phyloP scores from a whole-genome alignment of 92 coral and sea anemone species.

The Palythoa grandiflora region DNA sequence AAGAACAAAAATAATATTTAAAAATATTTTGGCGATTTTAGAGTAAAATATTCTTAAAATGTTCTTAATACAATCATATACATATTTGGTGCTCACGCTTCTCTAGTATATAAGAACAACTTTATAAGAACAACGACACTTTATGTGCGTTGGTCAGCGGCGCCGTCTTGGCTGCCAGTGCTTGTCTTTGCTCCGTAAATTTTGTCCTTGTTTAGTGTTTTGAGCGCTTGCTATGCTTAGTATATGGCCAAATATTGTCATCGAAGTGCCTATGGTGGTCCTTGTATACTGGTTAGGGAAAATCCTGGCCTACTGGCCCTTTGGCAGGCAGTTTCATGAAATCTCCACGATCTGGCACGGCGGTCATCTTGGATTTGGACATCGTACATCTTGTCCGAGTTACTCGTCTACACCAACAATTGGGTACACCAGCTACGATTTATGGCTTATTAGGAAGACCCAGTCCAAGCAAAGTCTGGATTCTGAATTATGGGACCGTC shows the following conservation, averaged over 20 bases:
- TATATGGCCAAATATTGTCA: slow-evolving; percentile 30
- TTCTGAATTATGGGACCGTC: slow-evolving; percentile 33
- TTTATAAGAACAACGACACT: no score
- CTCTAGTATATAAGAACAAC: no score
- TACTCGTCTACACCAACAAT: slow-evolving; percentile 16
- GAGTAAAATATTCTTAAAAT: no score
- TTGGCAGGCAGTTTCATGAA: slow-evolving; percentile 15
- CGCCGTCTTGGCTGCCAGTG: slow-evolving; percentile 14
- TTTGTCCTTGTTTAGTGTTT: slow-evolving; percentile 16
- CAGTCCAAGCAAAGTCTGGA: slow-evolving; percentile 36
- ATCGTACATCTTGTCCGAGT: slow-evolving; percentile 21
- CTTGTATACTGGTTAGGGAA: slow-evolving; percentile 24
- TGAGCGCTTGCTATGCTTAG: slow-evolving; percentile 34
- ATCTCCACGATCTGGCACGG: slow-evolving; percentile 4
- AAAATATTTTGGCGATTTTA: no score
- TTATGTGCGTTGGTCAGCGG: no score
- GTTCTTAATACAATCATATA: no score
- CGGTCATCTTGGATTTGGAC: slow-evolving; percentile 49
- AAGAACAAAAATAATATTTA: no score
- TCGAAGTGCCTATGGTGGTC: slow-evolving; percentile 25
- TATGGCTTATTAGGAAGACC: slow-evolving; percentile 19
- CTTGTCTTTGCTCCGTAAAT: slow-evolving; percentile 11
- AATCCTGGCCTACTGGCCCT: slow-evolving; percentile 41
- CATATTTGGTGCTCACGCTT: no score
- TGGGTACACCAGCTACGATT: slow-evolving; percentile 24